Evolutionary conservation across 2,797 vertebrate genomes (phyloP).

Genomic region (Oreonectes daqikongensis): DNA sequence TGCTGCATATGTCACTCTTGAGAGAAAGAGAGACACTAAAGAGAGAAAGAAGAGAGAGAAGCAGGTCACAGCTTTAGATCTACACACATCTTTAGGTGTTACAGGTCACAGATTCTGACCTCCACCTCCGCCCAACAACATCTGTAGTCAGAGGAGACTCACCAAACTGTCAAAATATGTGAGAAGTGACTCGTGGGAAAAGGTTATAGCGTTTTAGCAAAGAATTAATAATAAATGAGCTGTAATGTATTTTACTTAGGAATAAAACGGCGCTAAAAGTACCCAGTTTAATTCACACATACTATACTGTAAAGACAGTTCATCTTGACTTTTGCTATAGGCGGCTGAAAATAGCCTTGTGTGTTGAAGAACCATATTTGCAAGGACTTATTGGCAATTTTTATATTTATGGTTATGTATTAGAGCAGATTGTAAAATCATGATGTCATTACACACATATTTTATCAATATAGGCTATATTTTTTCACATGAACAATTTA

Average conservation of each 20-base stretch:
- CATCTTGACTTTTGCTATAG: background rate
- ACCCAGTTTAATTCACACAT: background rate
- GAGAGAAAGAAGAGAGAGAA: slow-evolving; percentile 6
- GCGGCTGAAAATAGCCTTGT: background rate
- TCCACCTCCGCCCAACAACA: slow-evolving; percentile 3
- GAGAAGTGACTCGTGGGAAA: slow-evolving; percentile 7
- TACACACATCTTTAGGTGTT: slow-evolving; percentile 20
- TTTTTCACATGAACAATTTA: too few relatives aligned
- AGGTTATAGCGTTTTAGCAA: slow-evolving; percentile 25
- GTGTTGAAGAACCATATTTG: background rate
- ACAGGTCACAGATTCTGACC: slow-evolving; percentile 32
- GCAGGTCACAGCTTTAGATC: slow-evolving; percentile 18
- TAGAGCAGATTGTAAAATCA: background rate
- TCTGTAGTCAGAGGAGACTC: slow-evolving; percentile 57
- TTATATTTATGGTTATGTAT: background rate
- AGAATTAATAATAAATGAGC: slow-evolving; percentile 34
- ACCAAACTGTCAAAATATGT: slow-evolving; percentile 66
- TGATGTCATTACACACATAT: background rate
- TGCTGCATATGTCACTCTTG: slow-evolving; percentile 72
- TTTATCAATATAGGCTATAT: too few relatives aligned
- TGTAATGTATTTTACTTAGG: slow-evolving; percentile 11
- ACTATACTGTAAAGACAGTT: background rate
- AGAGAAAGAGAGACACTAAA: slow-evolving; percentile 13
- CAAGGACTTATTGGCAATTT: background rate
- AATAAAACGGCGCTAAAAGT: background rate